Evolutionary conservation across 2,797 vertebrate genomes (phyloP), one percentile per base, ranked within the genome.

Genomic region (Bufotes viridis): DNA sequence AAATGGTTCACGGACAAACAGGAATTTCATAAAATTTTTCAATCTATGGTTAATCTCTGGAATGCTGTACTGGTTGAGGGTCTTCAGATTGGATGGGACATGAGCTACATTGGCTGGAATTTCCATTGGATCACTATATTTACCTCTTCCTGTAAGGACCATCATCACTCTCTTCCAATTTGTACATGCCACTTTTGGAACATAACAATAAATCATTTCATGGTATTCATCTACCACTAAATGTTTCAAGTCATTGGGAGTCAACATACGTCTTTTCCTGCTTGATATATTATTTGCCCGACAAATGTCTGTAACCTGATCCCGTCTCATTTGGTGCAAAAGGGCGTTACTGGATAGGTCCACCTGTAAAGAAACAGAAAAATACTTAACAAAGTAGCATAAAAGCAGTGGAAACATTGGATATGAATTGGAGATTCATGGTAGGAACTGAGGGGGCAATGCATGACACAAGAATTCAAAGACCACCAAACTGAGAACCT

Each of bases 91-190:
- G 51, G 97, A 96, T 0, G 98, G 95, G 49, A 99, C 91, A 0
- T 99, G 98, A 18, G 98, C 98, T 93, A 99, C 97, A 0, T 96
- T 99, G 88, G 98, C 97, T 0, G 97, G 97, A 90, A 99, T 99
- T 91, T 97, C 97, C 98, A 99, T 99, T 0, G 98, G 98, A 90
- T 99, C 96, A 0, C 95, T 98, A 94, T 99, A 99, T 89, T 98
- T 99, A 34, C 98, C 98, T 7, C 94, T 95, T 8, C 98, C 97
- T 0, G 95, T 97, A 85, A 99, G 96, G 24, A 99, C 98, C 98
- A 99, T 99, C 98, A 99, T 99, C 88, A 99, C 97, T 14, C 98
- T 96, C 92, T 99, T 99, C 98, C 98, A 99, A 95, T 99, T 99
- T 93, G 98, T 99, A 86, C 98, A 99, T 60, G 98, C 98, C 93